Conservation (phyloP, 2,797 vertebrate genomes). For the Premnoplex brunnescens region DNA sequence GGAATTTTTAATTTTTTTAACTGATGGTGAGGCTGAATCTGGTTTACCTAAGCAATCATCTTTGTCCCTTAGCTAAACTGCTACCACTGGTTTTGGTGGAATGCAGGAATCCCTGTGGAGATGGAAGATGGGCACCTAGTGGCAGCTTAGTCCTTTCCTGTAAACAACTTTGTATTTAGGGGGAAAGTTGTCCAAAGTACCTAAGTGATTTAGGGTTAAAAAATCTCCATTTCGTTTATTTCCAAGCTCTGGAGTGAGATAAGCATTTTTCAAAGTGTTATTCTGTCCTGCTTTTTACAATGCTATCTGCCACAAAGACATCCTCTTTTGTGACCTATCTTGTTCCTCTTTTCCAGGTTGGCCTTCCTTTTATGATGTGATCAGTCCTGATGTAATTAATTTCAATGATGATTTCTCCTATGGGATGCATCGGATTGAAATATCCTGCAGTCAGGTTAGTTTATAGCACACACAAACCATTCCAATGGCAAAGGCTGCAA, state of each 20-base stretch:
- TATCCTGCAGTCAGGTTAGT: conserved; percentile 91
- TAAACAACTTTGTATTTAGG: background rate
- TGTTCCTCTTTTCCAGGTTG: conserved; percentile 81
- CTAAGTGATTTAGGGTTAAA: background rate
- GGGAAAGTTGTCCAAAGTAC: background rate
- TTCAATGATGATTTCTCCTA: conserved; percentile 88
- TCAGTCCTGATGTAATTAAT: conserved; percentile 82
- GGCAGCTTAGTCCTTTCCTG: background rate
- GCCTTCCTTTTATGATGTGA: conserved; percentile 92
- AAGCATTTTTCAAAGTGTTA: background rate
- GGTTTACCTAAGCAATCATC: background rate
- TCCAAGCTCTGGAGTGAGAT: background rate
- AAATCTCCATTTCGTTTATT: background rate
- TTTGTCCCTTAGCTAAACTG: background rate
- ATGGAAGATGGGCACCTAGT: background rate
- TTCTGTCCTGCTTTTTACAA: background rate
- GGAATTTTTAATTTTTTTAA: background rate
- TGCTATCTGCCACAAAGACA: background rate
- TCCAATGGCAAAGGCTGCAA: conserved; percentile 30
- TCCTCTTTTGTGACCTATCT: background rate
- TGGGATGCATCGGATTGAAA: conserved; percentile 93
- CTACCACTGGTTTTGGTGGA: background rate
- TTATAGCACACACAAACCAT: background rate
- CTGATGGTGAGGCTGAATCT: background rate
- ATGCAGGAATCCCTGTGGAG: background rate